A percentile compares a stretch with the other conserved stretches of the same genome.
Conservation (phyloP, 2,797 vertebrate species). For the Coreius guichenoti region DNA sequence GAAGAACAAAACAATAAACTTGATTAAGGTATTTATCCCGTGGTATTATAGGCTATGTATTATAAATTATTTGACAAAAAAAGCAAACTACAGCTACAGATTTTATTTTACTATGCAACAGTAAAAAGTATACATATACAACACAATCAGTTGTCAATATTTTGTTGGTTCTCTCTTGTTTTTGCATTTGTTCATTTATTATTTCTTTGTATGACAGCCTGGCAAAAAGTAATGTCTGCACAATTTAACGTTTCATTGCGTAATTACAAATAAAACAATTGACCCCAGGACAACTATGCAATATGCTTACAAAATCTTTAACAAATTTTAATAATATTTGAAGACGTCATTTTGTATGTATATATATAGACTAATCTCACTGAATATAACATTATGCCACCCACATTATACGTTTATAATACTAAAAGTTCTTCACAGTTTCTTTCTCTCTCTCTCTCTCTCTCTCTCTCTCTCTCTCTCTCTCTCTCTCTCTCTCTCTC, state of each 20-base stretch:
- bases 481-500: not conserved
- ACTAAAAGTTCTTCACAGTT: not conserved
- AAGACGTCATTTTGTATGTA: not conserved
- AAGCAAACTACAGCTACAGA: no score
- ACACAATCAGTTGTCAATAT: no score
- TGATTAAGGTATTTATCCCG: no score
- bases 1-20: no score
- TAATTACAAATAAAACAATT: not conserved
- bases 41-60: no score
- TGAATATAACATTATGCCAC: not conserved
- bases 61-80: no score
- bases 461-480: conserved; percentile 56
- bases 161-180: no score
- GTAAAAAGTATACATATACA: no score
- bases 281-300: not conserved
- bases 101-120: no score
- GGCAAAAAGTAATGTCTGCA: not conserved
- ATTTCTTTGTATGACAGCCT: not conserved
- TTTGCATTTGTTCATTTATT: no score
- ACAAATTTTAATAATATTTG: not conserved
- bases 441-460: not conserved
- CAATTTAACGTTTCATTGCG: not conserved
- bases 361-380: not conserved
- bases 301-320: not conserved
- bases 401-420: not conserved